Evolutionary conservation across 2,797 vertebrate species (phyloP).

Genomic region (Anguilla obscura): DNA sequence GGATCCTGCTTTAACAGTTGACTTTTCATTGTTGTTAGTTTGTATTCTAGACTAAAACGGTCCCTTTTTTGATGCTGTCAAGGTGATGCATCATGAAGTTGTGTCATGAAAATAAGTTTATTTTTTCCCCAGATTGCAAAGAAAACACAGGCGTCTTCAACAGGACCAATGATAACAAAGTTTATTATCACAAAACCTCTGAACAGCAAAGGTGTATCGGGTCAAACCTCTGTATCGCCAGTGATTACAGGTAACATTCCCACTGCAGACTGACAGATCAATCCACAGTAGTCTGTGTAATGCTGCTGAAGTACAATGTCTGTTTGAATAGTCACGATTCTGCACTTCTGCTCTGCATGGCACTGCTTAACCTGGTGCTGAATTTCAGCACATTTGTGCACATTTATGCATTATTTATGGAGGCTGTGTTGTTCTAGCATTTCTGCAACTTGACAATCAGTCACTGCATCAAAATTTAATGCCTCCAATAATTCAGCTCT

Average conservation of each 20-base stretch:
- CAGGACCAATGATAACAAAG: conserved; percentile 91
- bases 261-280: not conserved
- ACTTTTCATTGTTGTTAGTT: not conserved
- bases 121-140: conserved; percentile 85
- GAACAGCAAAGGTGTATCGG: conserved; percentile 88
- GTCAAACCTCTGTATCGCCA: conserved; percentile 84
- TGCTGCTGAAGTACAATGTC: not conserved
- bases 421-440: not conserved
- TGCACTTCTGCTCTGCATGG: not conserved
- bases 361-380: not conserved
- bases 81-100: not conserved
- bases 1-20: not conserved
- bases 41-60: not conserved
- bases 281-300: not conserved
- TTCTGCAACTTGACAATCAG: conserved; percentile 10
- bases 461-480: conserved; percentile 5
- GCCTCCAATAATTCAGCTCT: not conserved
- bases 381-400: not conserved
- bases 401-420: not conserved
- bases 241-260: conserved; percentile 79
- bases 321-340: not conserved
- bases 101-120: not conserved
- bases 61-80: not conserved
- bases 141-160: conserved; percentile 87
- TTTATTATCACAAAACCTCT: conserved; percentile 97